These are phyloP conservation scores for Hecatera dysodea DNA, from an alignment of 2,888 invertebrate species.

Conservation along the genomic window DNA sequence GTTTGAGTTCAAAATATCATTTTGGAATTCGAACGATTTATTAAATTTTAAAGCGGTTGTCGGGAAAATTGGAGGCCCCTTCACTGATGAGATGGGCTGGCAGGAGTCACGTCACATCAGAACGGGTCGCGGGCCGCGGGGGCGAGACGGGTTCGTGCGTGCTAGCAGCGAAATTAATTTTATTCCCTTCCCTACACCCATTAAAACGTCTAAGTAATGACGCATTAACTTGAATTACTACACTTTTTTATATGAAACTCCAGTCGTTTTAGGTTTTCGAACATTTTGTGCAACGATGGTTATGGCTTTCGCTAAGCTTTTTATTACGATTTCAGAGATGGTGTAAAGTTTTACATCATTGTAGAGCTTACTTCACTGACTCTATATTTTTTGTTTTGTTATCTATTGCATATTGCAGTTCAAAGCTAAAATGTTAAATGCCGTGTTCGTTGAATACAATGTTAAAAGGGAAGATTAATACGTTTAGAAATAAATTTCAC, in stretches of 20 bases:
- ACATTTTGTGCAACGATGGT: conserved; percentile 39
- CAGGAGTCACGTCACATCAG: conserved; percentile 68
- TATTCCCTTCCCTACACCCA: conserved; percentile 73
- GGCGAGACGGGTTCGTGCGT: conserved; percentile 71
- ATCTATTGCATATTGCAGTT: neutral
- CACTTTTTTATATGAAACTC: conserved; percentile 57
- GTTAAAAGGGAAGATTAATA: neutral
- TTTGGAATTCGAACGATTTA: conserved; percentile 22
- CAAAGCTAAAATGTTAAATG: neutral
- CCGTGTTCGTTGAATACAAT: neutral
- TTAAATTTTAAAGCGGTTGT: conserved; percentile 37
- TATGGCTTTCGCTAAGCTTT: conserved; percentile 7
- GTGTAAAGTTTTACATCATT: neutral
- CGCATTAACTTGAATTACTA: conserved; percentile 67
- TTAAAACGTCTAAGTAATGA: conserved; percentile 78
- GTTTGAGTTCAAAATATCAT: neutral
- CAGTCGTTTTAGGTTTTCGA: conserved; percentile 35
- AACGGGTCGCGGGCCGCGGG: conserved; percentile 38
- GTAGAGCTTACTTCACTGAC: no score
- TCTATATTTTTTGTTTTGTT: neutral
- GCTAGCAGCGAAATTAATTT: conserved; percentile 76
- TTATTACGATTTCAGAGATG: conserved; percentile 6
- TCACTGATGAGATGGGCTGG: conserved; percentile 71
- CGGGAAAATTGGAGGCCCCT: conserved; percentile 56
- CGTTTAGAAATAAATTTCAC: conserved; percentile 10